Base-by-base conservation (phyloP, 2,888 invertebrate genomes). In the Archips crataeganus region DNA sequence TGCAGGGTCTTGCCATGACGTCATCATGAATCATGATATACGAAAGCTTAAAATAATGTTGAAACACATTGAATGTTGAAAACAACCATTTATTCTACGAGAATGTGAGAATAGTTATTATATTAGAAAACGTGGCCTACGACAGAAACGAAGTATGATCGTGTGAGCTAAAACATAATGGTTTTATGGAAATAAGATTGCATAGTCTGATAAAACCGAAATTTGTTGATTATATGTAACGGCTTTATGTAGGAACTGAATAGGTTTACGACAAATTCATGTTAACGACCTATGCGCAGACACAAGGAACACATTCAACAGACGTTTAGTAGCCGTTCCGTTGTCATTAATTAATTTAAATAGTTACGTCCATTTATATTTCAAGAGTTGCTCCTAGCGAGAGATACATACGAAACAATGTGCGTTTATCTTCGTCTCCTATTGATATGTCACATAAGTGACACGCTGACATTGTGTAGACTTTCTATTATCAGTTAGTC, bases 381-480 rank as follows among this genome's bases (percentile, higher is more conserved):
- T 32, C 23, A 67, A 68, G 34, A 47, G 13, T 45, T 15, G 67
- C 47, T 32, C 32, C 15, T 54, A 62, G 15, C 32, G 34, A 39
- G 34, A 54, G 11, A 60, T 61, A 62, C 42, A 60, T 45, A 62
- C 42, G 82, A 82, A 81, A 81, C 87, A 86, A 87, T 86, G 86
- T 85, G 79, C 78, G 80, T 85, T 86, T 90, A 90, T 90, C 90
- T 85, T 79, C 80, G 72, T 79, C 84, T 84, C 78, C 83, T 80
- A 87, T 85, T 88, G 90, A 90, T 89, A 91, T 86, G 89, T 85
- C 91, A 90, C 88, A 87, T 87, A 86, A 83, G 82, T 81, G 83
- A 82, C 82, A 84, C 79, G 82, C 76, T 82, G 82, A 88, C 85
- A 86, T 85, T 86, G 84, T 85, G 77, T 84, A 78, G 83, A 85